Evolutionary conservation across 2,113 vertebrate genomes (phyloP).

Genomic region (Eurypyga helias): DNA sequence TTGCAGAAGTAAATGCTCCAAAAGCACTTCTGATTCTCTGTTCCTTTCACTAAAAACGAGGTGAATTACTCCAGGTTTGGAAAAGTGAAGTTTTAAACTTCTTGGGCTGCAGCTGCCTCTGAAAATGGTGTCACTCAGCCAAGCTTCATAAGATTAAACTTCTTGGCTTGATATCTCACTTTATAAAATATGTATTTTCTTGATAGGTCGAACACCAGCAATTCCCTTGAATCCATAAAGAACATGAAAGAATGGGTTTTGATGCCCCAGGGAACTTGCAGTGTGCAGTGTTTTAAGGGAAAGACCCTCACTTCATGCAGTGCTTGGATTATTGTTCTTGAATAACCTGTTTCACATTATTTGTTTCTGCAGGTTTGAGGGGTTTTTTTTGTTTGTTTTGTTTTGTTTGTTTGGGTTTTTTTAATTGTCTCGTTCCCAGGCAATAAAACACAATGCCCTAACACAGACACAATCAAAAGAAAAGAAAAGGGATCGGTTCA

Average conservation of each 20-base stretch:
- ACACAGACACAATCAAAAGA: constrained; percentile 11
- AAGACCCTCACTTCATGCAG: background rate
- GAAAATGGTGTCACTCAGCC: background rate
- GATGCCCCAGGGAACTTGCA: background rate
- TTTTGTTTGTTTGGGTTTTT: no score
- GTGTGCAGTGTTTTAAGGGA: background rate
- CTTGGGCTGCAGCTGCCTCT: background rate
- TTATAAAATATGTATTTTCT: background rate
- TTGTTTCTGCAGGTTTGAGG: background rate
- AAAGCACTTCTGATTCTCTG: background rate
- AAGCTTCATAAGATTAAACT: background rate
- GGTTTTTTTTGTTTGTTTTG: no score
- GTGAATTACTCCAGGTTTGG: background rate
- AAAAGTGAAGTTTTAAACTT: background rate
- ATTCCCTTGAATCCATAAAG: background rate
- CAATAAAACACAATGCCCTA: constrained; percentile 29
- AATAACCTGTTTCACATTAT: constrained; percentile 26
- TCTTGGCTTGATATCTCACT: background rate
- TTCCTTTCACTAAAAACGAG: background rate
- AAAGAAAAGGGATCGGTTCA: background rate
- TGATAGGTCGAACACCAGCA: background rate
- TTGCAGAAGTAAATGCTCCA: background rate
- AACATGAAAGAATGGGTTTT: background rate
- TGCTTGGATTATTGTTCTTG: constrained; percentile 3
- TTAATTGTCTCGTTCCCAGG: constrained; percentile 3